Evolutionary conservation across 2,797 vertebrate genomes (phyloP).

Genomic region (Echiichthys vipera): DNA sequence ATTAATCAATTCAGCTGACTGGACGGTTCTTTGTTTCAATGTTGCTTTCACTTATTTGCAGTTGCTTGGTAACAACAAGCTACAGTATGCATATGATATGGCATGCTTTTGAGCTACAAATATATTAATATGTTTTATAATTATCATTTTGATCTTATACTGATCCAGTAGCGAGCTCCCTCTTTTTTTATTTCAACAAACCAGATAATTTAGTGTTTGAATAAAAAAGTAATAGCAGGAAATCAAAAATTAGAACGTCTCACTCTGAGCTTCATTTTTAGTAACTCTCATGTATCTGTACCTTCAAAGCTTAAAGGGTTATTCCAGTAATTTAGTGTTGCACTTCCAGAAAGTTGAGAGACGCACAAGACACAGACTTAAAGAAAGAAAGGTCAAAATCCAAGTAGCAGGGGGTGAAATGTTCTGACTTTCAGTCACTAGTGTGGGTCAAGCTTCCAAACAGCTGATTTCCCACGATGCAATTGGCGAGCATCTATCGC

Average conservation of each 20-base stretch:
- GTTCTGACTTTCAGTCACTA: neutral
- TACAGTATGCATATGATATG: too few relatives aligned
- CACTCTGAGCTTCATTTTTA: neutral
- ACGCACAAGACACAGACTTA: neutral
- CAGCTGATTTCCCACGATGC: neutral
- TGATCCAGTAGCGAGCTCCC: too few relatives aligned
- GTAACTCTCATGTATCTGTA: neutral
- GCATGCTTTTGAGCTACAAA: neutral
- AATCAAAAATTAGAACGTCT: neutral
- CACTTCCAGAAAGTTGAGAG: neutral
- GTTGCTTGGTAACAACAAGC: too few relatives aligned
- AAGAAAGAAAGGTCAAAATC: neutral
- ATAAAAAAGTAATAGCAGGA: neutral
- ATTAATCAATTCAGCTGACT: neutral
- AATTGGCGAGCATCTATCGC: neutral
- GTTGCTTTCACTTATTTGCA: neutral
- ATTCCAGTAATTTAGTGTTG: neutral
- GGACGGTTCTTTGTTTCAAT: neutral
- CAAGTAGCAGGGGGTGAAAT: neutral
- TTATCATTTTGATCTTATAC: too few relatives aligned
- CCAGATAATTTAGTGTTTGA: neutral
- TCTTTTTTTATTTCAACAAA: neutral
- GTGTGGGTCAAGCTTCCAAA: neutral
- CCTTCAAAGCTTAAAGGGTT: neutral
- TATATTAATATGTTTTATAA: too few relatives aligned